Evolutionary conservation across 2,888 invertebrate species (phyloP), one percentile per base, ranked within the genome.

Genomic region (Eudasyphora cyanicolor): DNA sequence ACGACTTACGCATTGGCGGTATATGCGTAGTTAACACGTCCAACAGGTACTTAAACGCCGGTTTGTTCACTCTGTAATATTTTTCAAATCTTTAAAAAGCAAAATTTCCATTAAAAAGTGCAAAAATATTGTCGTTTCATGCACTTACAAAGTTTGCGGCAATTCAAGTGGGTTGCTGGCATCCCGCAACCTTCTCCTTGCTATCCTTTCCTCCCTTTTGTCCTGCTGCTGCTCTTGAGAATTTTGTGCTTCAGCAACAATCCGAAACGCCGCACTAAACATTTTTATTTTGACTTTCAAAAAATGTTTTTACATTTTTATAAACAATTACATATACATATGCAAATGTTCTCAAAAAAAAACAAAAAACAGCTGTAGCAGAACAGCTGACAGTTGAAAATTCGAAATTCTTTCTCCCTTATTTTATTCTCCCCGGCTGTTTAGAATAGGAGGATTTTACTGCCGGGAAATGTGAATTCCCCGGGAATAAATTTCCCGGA

Each of bases 1-100:
- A 73, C 57, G 17, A 60, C 71, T 82, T 79, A 54, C 76, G 69
- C 19, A 51, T 42, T 45, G 29, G 49, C 27, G 35, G 69, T n/a
- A 70, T 32, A 10, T 62, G 51, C 21, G 64, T 27, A 8, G 27
- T 17, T 2, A 75, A 54, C 19, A 76, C 6, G 19, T 80, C 57
- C 12, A 79, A 38, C 67, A 75, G 38, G 45, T 80, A 69, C 60
- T 45, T 80, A 45, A 45, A 45, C 3, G 45, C 45, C 45, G 45
- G 51, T 51, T 51, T 51, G 51, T 51, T 51, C 17, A 51, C 51
- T 6, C 51, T 51, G 51, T 51, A 51, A 51, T 51, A 51, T 51
- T 51, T 51, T 51, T 10, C 19, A 19, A 51, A 51, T 19, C 51
- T 51, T 51, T 51, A 5, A 51, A n/a, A 51, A 19, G 38, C 38